Percentiles rank a stretch among this genome's conserved stretches.
Conservation (phyloP, 2,888 invertebrate genomes). For the Hypselothyrea guttata region DNA sequence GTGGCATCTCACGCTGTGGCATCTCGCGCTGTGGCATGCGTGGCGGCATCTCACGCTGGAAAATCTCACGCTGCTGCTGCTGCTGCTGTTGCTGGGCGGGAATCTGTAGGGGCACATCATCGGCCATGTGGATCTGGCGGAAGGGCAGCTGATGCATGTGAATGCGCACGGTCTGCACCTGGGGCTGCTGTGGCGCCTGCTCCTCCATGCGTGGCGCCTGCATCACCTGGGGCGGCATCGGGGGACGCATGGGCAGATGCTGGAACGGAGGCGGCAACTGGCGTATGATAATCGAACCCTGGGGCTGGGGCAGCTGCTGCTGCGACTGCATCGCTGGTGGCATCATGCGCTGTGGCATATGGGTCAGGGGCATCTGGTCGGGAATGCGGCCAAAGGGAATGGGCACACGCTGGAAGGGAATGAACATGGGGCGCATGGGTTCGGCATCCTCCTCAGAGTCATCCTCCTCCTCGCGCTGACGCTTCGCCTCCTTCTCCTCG, state of each 20-base stretch:
- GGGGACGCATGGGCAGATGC: slow-evolving; percentile 81
- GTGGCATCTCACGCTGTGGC: slow-evolving; percentile 56
- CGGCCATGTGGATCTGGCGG: slow-evolving; percentile 81
- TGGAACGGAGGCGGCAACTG: slow-evolving; percentile 81
- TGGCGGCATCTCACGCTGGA: slow-evolving; percentile 46
- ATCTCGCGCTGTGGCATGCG: slow-evolving; percentile 59
- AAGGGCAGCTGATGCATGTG: slow-evolving; percentile 83
- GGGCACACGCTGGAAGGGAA: slow-evolving; percentile 82
- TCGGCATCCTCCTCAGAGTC: slow-evolving; percentile 80
- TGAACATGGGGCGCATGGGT: slow-evolving; percentile 82
- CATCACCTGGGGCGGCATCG: slow-evolving; percentile 82
- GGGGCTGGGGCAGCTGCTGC: slow-evolving; percentile 63
- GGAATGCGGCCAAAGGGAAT: slow-evolving; percentile 83
- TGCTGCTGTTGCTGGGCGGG: slow-evolving; percentile 58
- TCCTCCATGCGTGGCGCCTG: slow-evolving; percentile 83
- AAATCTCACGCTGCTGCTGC: slow-evolving; percentile 68
- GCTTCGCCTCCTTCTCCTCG: slow-evolving; percentile 69
- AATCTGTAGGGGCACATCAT: slow-evolving; percentile 80
- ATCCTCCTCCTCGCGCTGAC: slow-evolving; percentile 75
- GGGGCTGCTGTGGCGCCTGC: slow-evolving; percentile 60
- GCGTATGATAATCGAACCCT: slow-evolving; percentile 76
- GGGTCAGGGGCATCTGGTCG: slow-evolving; percentile 84
- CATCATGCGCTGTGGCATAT: slow-evolving; percentile 82
- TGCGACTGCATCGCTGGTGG: slow-evolving; percentile 77
- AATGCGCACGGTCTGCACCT: slow-evolving; percentile 80